Base-by-base conservation (phyloP, 2,888 invertebrate genomes). In the Tipula confusa region DNA sequence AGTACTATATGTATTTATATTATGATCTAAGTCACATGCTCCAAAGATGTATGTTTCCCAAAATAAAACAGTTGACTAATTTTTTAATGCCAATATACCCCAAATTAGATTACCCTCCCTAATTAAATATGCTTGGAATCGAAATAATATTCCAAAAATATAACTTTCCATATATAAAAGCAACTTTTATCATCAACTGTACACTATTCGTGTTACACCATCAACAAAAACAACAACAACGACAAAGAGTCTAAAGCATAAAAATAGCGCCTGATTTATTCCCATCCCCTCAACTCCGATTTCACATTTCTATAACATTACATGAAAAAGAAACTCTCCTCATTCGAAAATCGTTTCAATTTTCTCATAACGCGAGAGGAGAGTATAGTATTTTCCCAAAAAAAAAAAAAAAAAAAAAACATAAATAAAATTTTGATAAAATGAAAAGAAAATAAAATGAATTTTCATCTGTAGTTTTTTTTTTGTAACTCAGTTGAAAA, bases 401-500 rank as follows among this genome's bases (percentile, higher is more conserved):
- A 64, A 64, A 64, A 64, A 24, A 7, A 64, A 64, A 64, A 9
- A 24, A 64, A 64, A 38, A 38, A 1, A 9, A 38, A 11, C 11
- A 38, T 11, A 11, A 38, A 38, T 11, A 38, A 38, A 38, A 11
- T 38, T 38, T 11, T 2, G 38, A 15, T 18, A 48, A 18, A 18
- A 18, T 18, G 18, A 64, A 64, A 24, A 9, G 9, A 24, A 64
- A 64, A 24, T 64, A 64, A 64, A 64, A 64, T 64, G 64, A 64
- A 64, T 64, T 64, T 64, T 64, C 64, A 64, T 64, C 64, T 64
- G 64, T 64, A 64, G 64, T 64, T 80, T 80, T 80, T 80, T n/a
- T n/a, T n/a, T n/a, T n/a, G n/a, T 29, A 29, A 29, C 80, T 80
- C 80, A 80, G 80, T 80, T 80, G 15, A 31, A 80, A 29, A 80